Conservation (phyloP, 1,140 invertebrate genomes). For the Halotydeus destructor region DNA sequence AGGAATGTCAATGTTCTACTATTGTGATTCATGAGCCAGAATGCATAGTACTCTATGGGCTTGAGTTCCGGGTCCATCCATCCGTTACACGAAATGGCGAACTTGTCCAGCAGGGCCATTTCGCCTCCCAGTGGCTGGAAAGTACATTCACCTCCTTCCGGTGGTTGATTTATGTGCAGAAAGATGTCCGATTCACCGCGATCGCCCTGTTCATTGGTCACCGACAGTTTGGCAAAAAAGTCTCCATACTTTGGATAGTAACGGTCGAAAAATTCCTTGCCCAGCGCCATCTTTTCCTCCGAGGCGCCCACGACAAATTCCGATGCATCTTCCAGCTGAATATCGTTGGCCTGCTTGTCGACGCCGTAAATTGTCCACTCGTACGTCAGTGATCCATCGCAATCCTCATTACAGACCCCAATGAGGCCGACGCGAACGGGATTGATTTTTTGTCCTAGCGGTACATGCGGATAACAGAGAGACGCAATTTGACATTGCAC, state of each 20-base stretch:
- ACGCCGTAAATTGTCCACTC: constrained; percentile 20
- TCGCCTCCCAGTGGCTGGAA: constrained; percentile 14
- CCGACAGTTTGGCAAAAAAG: constrained; percentile 19
- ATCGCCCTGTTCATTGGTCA: constrained; percentile 17
- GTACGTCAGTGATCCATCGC: constrained; percentile 19
- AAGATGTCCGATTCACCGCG: constrained; percentile 20
- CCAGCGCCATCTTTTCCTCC: constrained; percentile 20
- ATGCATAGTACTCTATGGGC: constrained; percentile 19
- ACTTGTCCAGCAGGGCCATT: constrained; percentile 19
- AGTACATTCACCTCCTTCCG: constrained; percentile 18
- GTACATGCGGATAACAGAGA: constrained; percentile 19
- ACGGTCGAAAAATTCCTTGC: constrained; percentile 19
- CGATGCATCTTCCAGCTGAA: constrained; percentile 15
- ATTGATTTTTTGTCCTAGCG: constrained; percentile 21
- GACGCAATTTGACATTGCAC: constrained; percentile 20
- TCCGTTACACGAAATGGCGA: constrained; percentile 17
- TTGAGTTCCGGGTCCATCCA: constrained; percentile 21
- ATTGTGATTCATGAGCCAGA: constrained; percentile 17
- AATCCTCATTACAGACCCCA: constrained; percentile 19
- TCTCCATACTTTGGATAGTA: constrained; percentile 20
- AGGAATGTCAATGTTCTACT: constrained; percentile 16
- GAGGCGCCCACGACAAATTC: constrained; percentile 19
- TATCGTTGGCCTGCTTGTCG: constrained; percentile 15
- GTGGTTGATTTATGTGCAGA: constrained; percentile 22
- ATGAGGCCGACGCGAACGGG: constrained; percentile 20